These are phyloP conservation scores for Danio aesculapii DNA, from an alignment of 2,797 vertebrate genomes.

Conservation along the genomic window DNA sequence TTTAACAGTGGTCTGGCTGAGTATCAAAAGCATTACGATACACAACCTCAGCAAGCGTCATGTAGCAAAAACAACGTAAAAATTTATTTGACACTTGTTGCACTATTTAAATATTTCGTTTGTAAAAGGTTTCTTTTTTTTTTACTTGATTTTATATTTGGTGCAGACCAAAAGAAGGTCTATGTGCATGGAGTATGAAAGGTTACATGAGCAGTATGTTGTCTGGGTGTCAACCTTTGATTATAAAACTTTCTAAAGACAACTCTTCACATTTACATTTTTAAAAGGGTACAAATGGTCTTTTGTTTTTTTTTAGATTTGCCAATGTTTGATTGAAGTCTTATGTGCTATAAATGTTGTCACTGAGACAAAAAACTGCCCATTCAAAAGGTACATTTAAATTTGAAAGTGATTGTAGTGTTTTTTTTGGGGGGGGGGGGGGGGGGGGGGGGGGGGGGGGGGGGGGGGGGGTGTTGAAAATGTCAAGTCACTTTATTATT, in stretches of 20 bases:
- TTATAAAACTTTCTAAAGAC: background rate
- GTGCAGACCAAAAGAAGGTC: background rate
- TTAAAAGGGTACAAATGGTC: background rate
- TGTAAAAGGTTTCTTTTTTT: constrained; percentile 33
- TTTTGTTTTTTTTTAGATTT: background rate
- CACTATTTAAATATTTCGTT: constrained; percentile 77
- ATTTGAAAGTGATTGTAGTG: background rate
- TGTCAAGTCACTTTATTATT: background rate
- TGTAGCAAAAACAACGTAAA: constrained; percentile 79
- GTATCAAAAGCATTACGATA: constrained; percentile 53
- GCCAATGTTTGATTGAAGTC: background rate
- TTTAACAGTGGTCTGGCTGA: constrained; percentile 56
- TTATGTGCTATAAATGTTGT: background rate
- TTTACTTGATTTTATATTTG: constrained; percentile 10
- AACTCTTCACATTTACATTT: background rate
- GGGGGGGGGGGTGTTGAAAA: too few species aligned
- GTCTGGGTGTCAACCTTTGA: constrained; percentile 11
- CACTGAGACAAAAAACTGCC: background rate
- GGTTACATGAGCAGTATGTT: constrained; percentile 4
- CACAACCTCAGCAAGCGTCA: constrained; percentile 75
- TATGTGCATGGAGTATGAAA: constrained; percentile 15
- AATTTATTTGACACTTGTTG: constrained; percentile 73
- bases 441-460: too few species aligned
- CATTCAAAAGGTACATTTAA: background rate
- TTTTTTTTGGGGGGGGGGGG: too few species aligned